phyloP scores from a whole-genome alignment of 2,113 vertebrate genomes.

The Cephalophus harveyi region DNA sequence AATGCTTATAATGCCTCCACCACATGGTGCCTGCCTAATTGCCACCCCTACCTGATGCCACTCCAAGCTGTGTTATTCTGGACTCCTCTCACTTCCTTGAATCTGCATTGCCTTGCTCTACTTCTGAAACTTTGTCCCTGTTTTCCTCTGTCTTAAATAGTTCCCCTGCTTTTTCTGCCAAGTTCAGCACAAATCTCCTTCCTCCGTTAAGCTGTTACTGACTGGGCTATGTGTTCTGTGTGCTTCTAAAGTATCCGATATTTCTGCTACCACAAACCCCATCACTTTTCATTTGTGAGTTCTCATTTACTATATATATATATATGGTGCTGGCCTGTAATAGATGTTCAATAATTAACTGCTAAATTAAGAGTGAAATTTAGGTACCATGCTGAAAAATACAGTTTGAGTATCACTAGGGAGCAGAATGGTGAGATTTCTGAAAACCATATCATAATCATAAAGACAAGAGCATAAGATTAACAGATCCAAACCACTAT shows the following conservation, averaged over 20 bases:
- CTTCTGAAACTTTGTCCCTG: neutral
- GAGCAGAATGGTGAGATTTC: neutral
- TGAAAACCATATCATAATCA: neutral
- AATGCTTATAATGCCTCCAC: neutral
- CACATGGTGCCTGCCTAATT: neutral
- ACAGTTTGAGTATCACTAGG: neutral
- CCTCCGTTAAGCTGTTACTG: neutral
- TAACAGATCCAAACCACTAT: neutral
- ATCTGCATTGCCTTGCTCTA: neutral
- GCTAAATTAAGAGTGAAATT: neutral
- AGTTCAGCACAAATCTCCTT: neutral
- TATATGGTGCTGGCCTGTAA: neutral
- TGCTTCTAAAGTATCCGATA: neutral
- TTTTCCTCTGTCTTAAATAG: neutral
- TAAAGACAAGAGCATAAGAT: neutral
- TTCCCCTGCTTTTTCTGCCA: neutral
- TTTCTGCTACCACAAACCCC: neutral
- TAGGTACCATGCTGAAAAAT: neutral
- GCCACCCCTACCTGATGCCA: neutral
- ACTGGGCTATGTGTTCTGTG: neutral
- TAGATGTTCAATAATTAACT: neutral
- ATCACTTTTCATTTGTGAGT: neutral
- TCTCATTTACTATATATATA: neutral
- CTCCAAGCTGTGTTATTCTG: too few species aligned
- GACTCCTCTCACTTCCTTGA: neutral